Percentiles rank a stretch among this genome's conserved stretches.
Evolutionary conservation across 2,113 vertebrate species (phyloP).

Genomic region (Bolborhynchus lineola): DNA sequence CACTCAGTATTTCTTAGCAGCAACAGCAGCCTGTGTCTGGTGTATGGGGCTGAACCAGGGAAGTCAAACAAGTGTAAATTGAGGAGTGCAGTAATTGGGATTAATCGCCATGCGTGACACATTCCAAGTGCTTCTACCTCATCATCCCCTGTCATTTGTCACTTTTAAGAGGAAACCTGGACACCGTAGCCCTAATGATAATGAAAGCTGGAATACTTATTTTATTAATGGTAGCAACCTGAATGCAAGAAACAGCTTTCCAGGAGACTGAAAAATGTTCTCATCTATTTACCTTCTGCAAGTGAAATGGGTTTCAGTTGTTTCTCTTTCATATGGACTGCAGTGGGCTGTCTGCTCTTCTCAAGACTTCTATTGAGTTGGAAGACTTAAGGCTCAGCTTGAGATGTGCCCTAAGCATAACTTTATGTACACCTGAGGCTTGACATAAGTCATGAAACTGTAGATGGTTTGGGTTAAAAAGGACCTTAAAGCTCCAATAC

Average conservation of each 20-base stretch:
- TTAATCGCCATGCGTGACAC: not conserved
- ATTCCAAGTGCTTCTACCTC: not conserved
- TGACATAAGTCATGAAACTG: not conserved
- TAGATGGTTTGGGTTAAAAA: not conserved
- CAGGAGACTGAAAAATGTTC: not conserved
- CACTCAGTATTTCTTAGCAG: not conserved
- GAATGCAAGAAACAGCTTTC: not conserved
- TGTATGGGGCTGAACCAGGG: not conserved
- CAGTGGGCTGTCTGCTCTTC: not conserved
- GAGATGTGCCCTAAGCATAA: not conserved
- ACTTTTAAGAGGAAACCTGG: not conserved
- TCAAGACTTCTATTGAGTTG: not conserved
- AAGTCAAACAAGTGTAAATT: not conserved
- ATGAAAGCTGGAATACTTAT: not conserved
- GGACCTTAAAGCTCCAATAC: not conserved
- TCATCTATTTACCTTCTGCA: not conserved
- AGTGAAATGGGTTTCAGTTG: not conserved
- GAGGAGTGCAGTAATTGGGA: not conserved
- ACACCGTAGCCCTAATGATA: not conserved
- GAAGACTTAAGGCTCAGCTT: not conserved
- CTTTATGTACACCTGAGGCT: not conserved
- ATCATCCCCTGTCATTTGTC: not conserved
- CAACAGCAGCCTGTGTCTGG: not conserved
- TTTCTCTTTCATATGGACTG: not conserved
- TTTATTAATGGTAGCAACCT: not conserved